Evolutionary conservation across 2,113 vertebrate genomes (phyloP), one percentile per base, ranked within the genome.

Genomic region (Petrocephalus microphthalmus): DNA sequence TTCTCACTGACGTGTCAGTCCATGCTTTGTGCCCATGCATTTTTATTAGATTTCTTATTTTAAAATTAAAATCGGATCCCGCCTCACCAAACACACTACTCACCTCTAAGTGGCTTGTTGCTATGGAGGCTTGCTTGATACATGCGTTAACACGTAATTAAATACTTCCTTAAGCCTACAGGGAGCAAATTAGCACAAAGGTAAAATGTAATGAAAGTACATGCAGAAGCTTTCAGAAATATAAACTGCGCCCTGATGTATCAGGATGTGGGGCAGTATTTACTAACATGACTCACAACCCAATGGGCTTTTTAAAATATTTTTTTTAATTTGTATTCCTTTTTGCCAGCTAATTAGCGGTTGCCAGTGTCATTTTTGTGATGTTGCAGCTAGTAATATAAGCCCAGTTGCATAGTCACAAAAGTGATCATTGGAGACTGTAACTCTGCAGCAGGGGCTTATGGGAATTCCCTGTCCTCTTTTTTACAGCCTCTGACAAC

Each of bases 331-430:
- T 49, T 86, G 25, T 88, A 42, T 56, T 19, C n/a, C 45, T 53
- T 87, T 96, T 96, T 97, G 96, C 97, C 97, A 96, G 97, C 97
- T 97, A 95, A 97, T 96, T 96, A 96, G 97, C 97, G 95, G 98
- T 98, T 97, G 97, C 98, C 98, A 96, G 97, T 99, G 98, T 99
- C 98, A 99, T 99, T 99, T 99, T 98, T 99, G 98, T 99, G 98
- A 98, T 96, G 97, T 97, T 99, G 98, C 98, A 99, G 97, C 98
- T 99, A 97, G 96, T 97, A 96, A 96, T 97, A 96, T 97, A 94
- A 97, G 96, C 95, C 96, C 97, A 97, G 97, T 97, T 97, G 97
- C 97, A 97, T 97, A 97, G 97, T 97, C 97, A 97, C 97, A 97
- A 97, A 97, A 97, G 97, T 97, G 97, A 97, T 97, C 96, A 97